phyloP scores from a whole-genome alignment of 2,113 vertebrate genomes.

The Mesitornis unicolor region DNA sequence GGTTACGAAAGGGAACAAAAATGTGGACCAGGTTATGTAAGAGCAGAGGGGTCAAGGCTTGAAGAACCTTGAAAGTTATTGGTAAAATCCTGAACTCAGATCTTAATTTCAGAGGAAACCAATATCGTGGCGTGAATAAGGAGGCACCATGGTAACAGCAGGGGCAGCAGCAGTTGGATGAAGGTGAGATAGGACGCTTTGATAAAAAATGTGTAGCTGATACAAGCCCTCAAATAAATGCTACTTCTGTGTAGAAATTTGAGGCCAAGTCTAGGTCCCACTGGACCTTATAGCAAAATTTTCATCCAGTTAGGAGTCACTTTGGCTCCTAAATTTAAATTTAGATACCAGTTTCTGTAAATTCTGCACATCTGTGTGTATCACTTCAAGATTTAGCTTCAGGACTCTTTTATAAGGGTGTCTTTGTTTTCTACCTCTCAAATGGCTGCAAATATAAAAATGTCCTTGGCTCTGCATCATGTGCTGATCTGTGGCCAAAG shows the following conservation, averaged over 20 bases:
- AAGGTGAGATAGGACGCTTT: neutral
- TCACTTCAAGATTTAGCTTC: neutral
- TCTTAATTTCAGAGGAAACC: neutral
- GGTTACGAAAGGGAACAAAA: slow-evolving; percentile 22
- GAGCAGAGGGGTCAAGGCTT: slow-evolving; percentile 37
- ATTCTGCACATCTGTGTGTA: neutral
- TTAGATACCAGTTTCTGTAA: neutral
- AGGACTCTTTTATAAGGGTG: neutral
- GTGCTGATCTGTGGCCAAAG: neutral
- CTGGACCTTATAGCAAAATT: neutral
- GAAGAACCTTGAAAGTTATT: slow-evolving; percentile 19
- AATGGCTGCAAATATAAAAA: neutral
- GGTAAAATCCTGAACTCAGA: neutral
- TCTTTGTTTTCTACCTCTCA: neutral
- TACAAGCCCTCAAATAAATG: neutral
- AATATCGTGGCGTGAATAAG: neutral
- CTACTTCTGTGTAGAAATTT: neutral
- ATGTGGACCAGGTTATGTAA: slow-evolving; percentile 14
- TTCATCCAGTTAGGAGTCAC: neutral
- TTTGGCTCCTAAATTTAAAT: neutral
- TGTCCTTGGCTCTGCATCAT: neutral
- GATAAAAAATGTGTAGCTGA: neutral
- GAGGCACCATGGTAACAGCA: neutral
- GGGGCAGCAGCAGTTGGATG: neutral
- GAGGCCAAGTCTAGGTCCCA: neutral